A percentile compares a stretch with the other conserved stretches of the same genome.
Evolutionary conservation across 1,140 invertebrate species (phyloP).

Genomic region (Dendroctonus valens): DNA sequence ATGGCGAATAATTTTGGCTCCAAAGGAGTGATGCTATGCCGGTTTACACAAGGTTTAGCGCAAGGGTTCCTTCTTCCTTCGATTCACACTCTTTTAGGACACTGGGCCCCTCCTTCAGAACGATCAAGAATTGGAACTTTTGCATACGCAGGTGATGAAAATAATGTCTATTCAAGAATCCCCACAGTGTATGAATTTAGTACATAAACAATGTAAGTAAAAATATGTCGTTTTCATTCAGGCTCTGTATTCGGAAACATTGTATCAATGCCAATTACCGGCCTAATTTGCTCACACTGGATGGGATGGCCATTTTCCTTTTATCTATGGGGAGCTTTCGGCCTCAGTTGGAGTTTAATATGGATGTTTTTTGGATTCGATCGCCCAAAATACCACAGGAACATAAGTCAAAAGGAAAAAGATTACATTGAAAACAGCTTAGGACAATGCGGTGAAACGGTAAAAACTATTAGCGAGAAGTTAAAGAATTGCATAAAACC

Average conservation of each 20-base stretch:
- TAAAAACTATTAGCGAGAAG: conserved; percentile 32
- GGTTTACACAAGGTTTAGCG: conserved; percentile 34
- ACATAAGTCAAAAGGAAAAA: conserved; percentile 61
- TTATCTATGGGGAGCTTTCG: conserved; percentile 60
- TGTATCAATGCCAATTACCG: conserved; percentile 67
- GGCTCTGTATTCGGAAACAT: conserved; percentile 72
- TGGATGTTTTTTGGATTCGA: conserved; percentile 67
- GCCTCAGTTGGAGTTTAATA: conserved; percentile 59
- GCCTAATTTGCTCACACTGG: conserved; percentile 61
- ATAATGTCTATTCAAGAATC: background rate
- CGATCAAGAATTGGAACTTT: conserved; percentile 32
- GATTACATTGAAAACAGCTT: conserved; percentile 62
- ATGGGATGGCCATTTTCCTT: conserved; percentile 78
- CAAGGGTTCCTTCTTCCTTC: conserved; percentile 27
- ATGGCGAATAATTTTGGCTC: conserved; percentile 31
- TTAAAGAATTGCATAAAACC: background rate
- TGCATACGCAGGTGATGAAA: conserved; percentile 28
- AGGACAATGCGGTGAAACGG: conserved; percentile 51
- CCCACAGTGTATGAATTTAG: no score
- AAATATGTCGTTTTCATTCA: conserved; percentile 36
- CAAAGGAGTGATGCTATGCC: conserved; percentile 35
- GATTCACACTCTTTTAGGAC: conserved; percentile 30
- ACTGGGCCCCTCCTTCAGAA: conserved; percentile 30
- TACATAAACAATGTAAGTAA: conserved; percentile 40
- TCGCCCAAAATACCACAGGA: conserved; percentile 59